Evolutionary conservation across 1,140 invertebrate species (phyloP).

Genomic region (Samia ricini): DNA sequence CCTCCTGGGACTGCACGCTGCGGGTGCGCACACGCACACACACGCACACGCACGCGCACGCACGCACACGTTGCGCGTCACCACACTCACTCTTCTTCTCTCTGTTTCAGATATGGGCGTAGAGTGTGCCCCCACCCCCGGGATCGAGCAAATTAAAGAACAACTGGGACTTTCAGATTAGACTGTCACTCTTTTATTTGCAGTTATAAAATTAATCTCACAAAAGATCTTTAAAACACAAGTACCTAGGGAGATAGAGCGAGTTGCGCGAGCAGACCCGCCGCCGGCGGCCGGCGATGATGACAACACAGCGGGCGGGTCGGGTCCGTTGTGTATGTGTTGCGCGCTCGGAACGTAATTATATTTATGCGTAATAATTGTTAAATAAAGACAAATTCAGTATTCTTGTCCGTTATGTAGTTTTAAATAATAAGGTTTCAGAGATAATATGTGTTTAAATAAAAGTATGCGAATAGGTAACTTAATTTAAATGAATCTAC

Average conservation of each 20-base stretch:
- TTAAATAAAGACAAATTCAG: conserved; percentile 5
- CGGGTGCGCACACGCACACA: conserved; percentile 81
- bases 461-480: no score
- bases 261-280: no score
- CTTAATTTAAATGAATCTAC: no score
- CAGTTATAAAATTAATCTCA: no score
- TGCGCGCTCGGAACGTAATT: neutral
- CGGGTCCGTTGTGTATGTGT: no score
- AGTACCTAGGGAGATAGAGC: no score
- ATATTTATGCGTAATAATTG: neutral
- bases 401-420: conserved; percentile 5
- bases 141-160: neutral
- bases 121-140: neutral
- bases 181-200: no score
- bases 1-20: conserved; percentile 98
- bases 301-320: no score
- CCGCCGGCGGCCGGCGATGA: no score
- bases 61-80: neutral
- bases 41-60: neutral
- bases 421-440: neutral
- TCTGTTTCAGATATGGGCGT: conserved; percentile 37
- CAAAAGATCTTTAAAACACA: no score
- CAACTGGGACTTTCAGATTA: no score
- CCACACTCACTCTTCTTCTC: neutral
- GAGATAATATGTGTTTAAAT: no score